Percentiles rank a stretch among this genome's conserved stretches.
phyloP scores from a whole-genome alignment of 1,140 invertebrate species.

The Euschistus heros region DNA sequence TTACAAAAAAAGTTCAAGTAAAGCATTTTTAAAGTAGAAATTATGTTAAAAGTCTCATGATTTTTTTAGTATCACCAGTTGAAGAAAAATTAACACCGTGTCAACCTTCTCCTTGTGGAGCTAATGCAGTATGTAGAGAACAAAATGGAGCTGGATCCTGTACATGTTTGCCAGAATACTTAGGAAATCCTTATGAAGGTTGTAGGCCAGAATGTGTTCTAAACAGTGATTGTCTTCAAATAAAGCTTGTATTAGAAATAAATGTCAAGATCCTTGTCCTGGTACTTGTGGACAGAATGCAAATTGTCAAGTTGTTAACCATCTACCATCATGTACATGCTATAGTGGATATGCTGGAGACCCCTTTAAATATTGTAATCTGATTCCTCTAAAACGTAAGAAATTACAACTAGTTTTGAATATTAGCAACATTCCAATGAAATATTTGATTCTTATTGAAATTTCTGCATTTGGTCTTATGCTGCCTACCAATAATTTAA shows the following conservation, averaged over 20 bases:
- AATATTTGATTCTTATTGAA: no score
- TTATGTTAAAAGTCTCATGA: no score
- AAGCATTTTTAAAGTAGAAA: no score
- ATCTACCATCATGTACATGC: conserved; percentile 61
- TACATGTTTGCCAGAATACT: conserved; percentile 55
- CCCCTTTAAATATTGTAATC: conserved; percentile 53
- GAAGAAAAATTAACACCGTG: conserved; percentile 50
- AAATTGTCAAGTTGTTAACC: conserved; percentile 61
- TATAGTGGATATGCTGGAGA: conserved; percentile 57
- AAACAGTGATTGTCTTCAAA: conserved; percentile 58
- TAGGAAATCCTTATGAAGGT: conserved; percentile 61
- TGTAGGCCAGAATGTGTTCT: conserved; percentile 62
- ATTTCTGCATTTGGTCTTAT: no score
- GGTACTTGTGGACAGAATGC: conserved; percentile 63
- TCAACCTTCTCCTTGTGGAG: conserved; percentile 58
- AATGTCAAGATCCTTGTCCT: conserved; percentile 63
- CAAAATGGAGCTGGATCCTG: conserved; percentile 54
- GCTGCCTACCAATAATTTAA: no score
- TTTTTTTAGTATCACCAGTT: neutral
- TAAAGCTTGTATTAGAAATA: conserved; percentile 59
- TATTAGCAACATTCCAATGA: no score
- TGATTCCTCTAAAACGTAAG: conserved; percentile 37
- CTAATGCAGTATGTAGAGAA: conserved; percentile 59
- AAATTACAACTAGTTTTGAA: no score
- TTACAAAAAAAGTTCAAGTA: no score